A percentile compares a stretch with the other conserved stretches of the same genome.
These are phyloP conservation scores for Tachycineta bicolor DNA, from an alignment of 2,113 vertebrate genomes.

Conservation along the genomic window DNA sequence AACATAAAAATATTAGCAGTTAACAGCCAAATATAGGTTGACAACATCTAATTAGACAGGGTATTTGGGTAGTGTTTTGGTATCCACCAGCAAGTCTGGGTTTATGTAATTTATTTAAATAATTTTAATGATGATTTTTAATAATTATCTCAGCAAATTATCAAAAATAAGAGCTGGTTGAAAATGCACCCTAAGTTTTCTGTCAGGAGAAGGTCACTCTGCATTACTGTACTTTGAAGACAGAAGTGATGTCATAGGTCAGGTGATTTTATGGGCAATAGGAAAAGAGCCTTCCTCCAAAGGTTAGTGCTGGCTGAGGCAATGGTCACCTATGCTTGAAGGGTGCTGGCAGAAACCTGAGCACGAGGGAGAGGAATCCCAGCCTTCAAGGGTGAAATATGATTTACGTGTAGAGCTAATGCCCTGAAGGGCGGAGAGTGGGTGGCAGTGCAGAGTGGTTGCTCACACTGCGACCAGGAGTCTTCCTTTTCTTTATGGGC, in stretches of 20 bases:
- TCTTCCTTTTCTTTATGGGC: neutral
- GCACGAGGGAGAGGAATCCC: neutral
- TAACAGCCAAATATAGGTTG: neutral
- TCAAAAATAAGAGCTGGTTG: neutral
- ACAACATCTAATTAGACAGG: neutral
- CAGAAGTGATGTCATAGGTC: neutral
- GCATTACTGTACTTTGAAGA: neutral
- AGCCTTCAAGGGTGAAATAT: rapidly evolving
- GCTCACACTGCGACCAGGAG: neutral
- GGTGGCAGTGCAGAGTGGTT: rapidly evolving
- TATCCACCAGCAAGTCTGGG: neutral
- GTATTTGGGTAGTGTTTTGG: neutral
- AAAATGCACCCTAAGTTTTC: neutral
- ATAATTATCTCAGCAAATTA: neutral
- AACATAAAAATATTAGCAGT: neutral
- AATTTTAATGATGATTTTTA: neutral
- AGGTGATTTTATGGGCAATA: neutral
- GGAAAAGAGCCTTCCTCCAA: neutral
- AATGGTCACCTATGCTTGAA: rapidly evolving
- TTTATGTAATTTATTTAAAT: neutral
- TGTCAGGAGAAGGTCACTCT: neutral
- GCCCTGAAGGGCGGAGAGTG: neutral
- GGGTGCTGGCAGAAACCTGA: neutral
- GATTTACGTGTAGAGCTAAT: rapidly evolving
- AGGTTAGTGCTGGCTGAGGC: neutral